Percentiles rank a stretch among this genome's conserved stretches.
Evolutionary conservation across 2,888 invertebrate genomes (phyloP).

Genomic region (Stenurella melanura): DNA sequence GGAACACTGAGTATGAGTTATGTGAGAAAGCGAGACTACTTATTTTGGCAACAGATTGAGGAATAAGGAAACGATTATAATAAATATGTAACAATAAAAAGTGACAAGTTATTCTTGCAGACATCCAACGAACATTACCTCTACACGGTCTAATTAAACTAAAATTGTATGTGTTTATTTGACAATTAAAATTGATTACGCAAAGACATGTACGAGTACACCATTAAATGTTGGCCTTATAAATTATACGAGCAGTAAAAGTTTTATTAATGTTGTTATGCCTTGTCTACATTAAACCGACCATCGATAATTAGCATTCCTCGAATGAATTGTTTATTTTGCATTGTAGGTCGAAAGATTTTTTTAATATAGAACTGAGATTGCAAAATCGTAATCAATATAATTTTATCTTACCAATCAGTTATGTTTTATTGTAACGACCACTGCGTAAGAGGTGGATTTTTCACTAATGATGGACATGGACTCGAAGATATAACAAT

Average conservation of each 20-base stretch:
- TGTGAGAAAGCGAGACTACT: not conserved
- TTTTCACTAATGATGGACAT: not conserved
- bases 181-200: conserved; percentile 44
- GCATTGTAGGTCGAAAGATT: not conserved
- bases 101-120: conserved; percentile 17
- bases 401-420: not conserved
- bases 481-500: not conserved
- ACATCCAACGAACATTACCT: conserved; percentile 20
- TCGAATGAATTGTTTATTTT: not conserved
- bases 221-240: not conserved
- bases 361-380: not conserved
- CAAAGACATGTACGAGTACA: conserved; percentile 8
- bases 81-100: conserved; percentile 20
- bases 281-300: not conserved
- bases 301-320: not conserved
- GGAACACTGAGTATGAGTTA: not conserved
- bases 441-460: not conserved
- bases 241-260: conserved; percentile 16
- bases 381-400: not conserved
- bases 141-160: conserved; percentile 43
- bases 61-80: conserved; percentile 9
- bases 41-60: not conserved
- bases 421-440: not conserved
- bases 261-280: conserved; percentile 18
- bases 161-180: conserved; percentile 34